Evolutionary conservation across 2,888 invertebrate species (phyloP).

Genomic region (Andrena dorsata): DNA sequence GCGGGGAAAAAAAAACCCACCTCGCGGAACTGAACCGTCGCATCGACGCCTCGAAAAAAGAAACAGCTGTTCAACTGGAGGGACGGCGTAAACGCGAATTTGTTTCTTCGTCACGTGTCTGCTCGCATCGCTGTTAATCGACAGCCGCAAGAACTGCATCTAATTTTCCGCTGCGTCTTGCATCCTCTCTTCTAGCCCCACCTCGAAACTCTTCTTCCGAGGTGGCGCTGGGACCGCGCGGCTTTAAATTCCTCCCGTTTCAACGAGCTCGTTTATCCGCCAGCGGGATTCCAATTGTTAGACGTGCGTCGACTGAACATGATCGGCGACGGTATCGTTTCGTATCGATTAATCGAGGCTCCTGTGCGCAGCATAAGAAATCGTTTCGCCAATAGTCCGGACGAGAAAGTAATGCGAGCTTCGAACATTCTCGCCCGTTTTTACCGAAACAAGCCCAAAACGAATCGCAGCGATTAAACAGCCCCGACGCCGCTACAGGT

Average conservation of each 20-base stretch:
- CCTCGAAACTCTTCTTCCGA: background rate
- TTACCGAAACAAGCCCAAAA: no score
- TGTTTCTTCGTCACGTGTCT: background rate
- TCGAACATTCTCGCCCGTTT: background rate
- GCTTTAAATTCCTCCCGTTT: constrained; percentile 50
- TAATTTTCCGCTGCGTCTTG: background rate
- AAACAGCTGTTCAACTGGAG: background rate
- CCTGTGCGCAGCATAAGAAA: constrained; percentile 47
- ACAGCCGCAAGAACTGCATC: background rate
- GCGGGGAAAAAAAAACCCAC: constrained; percentile 40
- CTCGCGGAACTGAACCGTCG: constrained; percentile 7
- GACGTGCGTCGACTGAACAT: constrained; percentile 46
- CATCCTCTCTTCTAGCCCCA: background rate
- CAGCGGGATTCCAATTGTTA: constrained; percentile 56
- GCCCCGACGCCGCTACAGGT: no score
- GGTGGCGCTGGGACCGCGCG: constrained; percentile 9
- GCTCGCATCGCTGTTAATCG: constrained; percentile 1
- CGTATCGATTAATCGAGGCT: constrained; percentile 54
- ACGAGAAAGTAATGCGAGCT: constrained; percentile 6
- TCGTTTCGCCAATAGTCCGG: constrained; percentile 21
- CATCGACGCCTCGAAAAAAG: constrained; percentile 28
- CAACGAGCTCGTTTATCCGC: constrained; percentile 55
- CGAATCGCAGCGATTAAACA: no score
- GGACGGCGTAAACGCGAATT: background rate
- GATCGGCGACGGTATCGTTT: constrained; percentile 37